Evolutionary conservation across 2,797 vertebrate genomes (phyloP).

Genomic region (Dendrocincla tyrannina): DNA sequence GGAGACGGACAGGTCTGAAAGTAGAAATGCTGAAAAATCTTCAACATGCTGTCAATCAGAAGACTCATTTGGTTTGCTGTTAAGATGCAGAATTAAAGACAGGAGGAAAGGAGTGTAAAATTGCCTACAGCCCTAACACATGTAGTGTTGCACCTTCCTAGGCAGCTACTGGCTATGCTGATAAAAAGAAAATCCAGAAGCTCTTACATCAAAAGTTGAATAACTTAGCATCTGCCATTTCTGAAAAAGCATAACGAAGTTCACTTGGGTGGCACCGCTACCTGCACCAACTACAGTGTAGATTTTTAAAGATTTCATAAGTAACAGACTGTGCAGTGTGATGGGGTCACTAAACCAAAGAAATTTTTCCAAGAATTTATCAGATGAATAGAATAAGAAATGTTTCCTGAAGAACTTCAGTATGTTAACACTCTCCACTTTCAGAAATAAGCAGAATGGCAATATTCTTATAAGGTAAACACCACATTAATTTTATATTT

Average conservation of each 20-base stretch:
- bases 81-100: not conserved
- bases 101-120: not conserved
- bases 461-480: not conserved
- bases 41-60: not conserved
- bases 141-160: not conserved
- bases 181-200: not conserved
- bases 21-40: not conserved
- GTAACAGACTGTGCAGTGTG: not conserved
- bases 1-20: not conserved
- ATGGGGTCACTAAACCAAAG: not conserved
- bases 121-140: rapidly evolving
- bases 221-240: not conserved
- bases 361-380: not conserved
- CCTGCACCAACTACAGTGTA: not conserved
- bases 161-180: not conserved
- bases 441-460: not conserved
- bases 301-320: not conserved
- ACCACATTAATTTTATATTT: not conserved
- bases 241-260: not conserved
- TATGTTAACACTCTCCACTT: not conserved
- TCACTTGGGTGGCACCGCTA: not conserved
- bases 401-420: not conserved
- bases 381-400: not conserved
- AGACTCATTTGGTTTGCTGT: not conserved
- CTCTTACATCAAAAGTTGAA: not conserved